phyloP scores from a whole-genome alignment of 1,140 invertebrate species.

The Lepidurus packardi region DNA sequence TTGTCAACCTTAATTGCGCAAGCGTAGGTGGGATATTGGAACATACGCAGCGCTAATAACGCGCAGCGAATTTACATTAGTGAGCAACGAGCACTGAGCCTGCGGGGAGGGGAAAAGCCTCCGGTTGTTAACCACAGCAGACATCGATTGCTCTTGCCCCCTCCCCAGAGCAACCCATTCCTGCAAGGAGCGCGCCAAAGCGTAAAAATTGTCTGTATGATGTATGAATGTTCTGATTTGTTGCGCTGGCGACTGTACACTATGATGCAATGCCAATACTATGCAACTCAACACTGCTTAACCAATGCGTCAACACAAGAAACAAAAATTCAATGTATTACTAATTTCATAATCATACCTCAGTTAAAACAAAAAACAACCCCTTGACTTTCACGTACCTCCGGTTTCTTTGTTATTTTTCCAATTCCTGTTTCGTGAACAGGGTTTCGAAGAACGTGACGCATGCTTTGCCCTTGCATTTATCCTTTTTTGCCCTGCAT shows the following conservation, averaged over 20 bases:
- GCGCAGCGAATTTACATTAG: neutral
- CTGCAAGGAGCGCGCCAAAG: neutral
- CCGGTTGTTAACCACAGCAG: neutral
- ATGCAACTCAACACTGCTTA: conserved; percentile 4
- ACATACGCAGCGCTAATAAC: neutral
- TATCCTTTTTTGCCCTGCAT: no score
- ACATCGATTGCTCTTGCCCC: neutral
- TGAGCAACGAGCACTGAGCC: neutral
- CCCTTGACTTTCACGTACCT: neutral
- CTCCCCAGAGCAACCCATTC: neutral
- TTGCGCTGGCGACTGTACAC: neutral
- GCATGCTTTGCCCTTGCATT: no score
- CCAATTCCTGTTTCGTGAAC: no score
- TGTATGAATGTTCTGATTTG: neutral
- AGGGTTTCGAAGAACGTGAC: no score
- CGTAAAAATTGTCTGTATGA: neutral
- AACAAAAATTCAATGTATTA: neutral
- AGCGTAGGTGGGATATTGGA: conserved; percentile 1
- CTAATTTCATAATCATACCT: neutral
- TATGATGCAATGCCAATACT: neutral
- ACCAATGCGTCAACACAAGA: neutral
- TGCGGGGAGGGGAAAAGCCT: neutral
- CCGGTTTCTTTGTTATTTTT: neutral
- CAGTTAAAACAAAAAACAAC: neutral
- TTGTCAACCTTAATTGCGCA: neutral